These are phyloP conservation scores for Cactoblastis cactorum DNA, from an alignment of 2,888 invertebrate genomes.

Conservation along the genomic window DNA sequence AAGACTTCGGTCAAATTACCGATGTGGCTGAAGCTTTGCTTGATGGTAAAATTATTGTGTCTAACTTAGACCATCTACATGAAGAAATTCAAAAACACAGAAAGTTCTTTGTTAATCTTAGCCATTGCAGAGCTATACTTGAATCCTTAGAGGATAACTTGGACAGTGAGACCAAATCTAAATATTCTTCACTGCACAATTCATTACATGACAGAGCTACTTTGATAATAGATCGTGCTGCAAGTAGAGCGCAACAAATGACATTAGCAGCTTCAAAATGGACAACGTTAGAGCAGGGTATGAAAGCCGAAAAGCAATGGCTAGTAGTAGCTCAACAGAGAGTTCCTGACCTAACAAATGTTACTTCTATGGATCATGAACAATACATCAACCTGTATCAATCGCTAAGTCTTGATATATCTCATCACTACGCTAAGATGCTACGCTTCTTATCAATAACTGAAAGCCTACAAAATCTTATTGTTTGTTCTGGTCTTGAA, in stretches of 20 bases:
- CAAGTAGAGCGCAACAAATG: slow-evolving; percentile 89
- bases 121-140: slow-evolving; percentile 91
- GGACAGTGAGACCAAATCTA: slow-evolving; percentile 87
- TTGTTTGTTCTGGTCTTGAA: slow-evolving; percentile 86
- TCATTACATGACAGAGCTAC: slow-evolving; percentile 88
- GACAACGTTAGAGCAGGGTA: slow-evolving; percentile 88
- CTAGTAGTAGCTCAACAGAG: slow-evolving; percentile 90
- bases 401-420: slow-evolving; percentile 87
- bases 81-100: slow-evolving; percentile 94
- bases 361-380: slow-evolving; percentile 90
- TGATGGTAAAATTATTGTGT: slow-evolving; percentile 87
- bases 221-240: slow-evolving; percentile 88
- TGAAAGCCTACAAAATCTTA: slow-evolving; percentile 85
- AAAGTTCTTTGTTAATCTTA: slow-evolving; percentile 92
- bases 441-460: slow-evolving; percentile 85
- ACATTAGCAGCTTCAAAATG: slow-evolving; percentile 91
- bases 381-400: slow-evolving; percentile 91
- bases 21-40: slow-evolving; percentile 90
- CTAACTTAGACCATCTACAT: slow-evolving; percentile 88
- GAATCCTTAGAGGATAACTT: slow-evolving; percentile 92
- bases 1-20: slow-evolving; percentile 92
- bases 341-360: slow-evolving; percentile 88
- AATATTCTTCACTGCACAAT: slow-evolving; percentile 86
- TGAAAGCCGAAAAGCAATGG: slow-evolving; percentile 91
- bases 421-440: slow-evolving; percentile 88